These are phyloP conservation scores for Drosophila picticornis DNA, from an alignment of 2,888 invertebrate genomes.

Conservation along the genomic window DNA sequence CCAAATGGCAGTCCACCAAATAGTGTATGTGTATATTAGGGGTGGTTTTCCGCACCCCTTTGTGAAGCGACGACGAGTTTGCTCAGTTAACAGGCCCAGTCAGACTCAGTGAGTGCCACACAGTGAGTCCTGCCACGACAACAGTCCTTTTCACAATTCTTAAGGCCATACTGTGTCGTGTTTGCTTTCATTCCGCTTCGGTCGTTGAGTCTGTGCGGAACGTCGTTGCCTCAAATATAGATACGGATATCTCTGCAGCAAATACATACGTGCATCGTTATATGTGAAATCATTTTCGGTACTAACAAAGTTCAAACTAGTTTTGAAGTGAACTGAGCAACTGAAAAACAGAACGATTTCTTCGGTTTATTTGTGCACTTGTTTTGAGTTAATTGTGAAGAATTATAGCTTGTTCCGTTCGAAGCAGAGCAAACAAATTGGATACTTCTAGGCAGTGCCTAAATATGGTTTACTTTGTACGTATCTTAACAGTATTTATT, in stretches of 20 bases:
- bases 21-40: conserved; percentile 20
- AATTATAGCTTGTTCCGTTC: conserved; percentile 11
- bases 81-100: conserved; percentile 67
- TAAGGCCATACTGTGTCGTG: conserved; percentile 72
- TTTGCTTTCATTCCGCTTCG: conserved; percentile 83
- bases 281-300: conserved; percentile 6
- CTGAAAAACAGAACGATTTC: conserved; percentile 1
- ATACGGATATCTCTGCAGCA: conserved; percentile 1
- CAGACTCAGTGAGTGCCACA: conserved; percentile 21
- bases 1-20: conserved; percentile 21
- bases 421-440: conserved; percentile 57
- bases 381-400: conserved; percentile 25
- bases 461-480: conserved; percentile 85
- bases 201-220: conserved; percentile 81
- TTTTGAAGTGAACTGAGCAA: conserved; percentile 55
- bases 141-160: conserved; percentile 78
- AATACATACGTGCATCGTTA: neutral
- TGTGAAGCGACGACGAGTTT: conserved; percentile 43
- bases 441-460: conserved; percentile 74
- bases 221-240: conserved; percentile 33
- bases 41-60: conserved; percentile 47
- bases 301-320: conserved; percentile 22
- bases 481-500: conserved; percentile 50
- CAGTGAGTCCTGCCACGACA: conserved; percentile 31
- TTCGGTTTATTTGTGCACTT: neutral